phyloP scores from a whole-genome alignment of 30 jellyfish, hydroid and myxozoan genomes.

The Aurelia sp. region DNA sequence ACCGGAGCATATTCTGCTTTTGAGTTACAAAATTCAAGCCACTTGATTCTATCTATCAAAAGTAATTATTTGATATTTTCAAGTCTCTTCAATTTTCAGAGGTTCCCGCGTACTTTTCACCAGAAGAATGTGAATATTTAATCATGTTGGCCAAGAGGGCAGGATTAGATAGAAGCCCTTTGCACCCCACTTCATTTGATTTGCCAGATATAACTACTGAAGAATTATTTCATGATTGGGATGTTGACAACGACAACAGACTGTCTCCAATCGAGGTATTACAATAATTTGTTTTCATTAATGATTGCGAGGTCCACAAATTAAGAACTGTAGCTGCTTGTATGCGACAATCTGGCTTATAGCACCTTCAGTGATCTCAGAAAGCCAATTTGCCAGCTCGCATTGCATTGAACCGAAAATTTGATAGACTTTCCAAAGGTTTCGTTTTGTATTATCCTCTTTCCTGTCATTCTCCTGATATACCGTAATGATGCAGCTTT shows the following conservation, averaged over 20 bases:
- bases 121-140: slow-evolving; percentile 83
- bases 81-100: not conserved
- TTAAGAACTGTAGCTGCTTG: not conserved
- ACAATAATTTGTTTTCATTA: not conserved
- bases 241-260: slow-evolving; percentile 49
- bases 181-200: slow-evolving; percentile 29
- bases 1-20: no score
- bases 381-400: no score
- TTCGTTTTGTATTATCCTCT: no score
- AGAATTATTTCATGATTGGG: slow-evolving; percentile 76
- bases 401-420: no score
- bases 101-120: slow-evolving; percentile 71
- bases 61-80: no score
- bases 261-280: slow-evolving; percentile 67
- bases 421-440: no score
- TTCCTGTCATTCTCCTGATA: no score
- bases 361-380: no score
- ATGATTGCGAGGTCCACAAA: not conserved
- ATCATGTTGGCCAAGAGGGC: slow-evolving; percentile 64
- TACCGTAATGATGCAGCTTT: no score
- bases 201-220: slow-evolving; percentile 40
- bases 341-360: no score
- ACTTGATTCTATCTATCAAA: not conserved
- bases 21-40: not conserved
- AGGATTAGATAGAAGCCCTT: slow-evolving; percentile 69